Percentiles rank a stretch among this genome's conserved stretches.
Conservation (phyloP, 2,888 invertebrate species). For the Eupithecia pulchellata region DNA sequence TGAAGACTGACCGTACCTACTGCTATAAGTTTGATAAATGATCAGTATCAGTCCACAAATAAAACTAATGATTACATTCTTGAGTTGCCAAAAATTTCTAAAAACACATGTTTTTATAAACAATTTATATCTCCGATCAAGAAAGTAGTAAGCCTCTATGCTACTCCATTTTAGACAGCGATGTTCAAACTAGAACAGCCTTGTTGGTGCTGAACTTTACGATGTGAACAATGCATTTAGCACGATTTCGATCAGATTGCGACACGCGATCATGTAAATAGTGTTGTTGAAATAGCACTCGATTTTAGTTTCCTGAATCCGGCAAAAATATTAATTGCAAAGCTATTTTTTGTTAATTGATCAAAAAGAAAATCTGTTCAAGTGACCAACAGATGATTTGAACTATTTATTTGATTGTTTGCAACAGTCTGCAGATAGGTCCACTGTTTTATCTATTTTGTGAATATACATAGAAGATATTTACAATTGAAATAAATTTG, state of each 20-base stretch:
- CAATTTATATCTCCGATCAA: not conserved
- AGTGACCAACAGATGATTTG: no score
- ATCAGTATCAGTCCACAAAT: not conserved
- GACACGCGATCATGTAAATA: constrained; percentile 43
- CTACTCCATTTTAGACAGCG: constrained; percentile 55
- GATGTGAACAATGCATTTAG: constrained; percentile 53
- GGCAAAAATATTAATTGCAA: not conserved
- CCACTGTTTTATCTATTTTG: not conserved
- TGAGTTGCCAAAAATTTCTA: not conserved
- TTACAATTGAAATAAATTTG: no score
- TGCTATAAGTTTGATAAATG: not conserved
- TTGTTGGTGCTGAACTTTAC: constrained; percentile 54
- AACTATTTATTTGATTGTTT: not conserved
- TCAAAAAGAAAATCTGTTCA: no score
- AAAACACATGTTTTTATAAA: not conserved
- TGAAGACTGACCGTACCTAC: not conserved
- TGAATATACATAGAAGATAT: no score
- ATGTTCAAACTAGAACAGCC: constrained; percentile 62
- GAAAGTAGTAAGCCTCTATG: constrained; percentile 6
- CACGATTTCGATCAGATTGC: constrained; percentile 55
- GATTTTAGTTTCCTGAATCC: not conserved
- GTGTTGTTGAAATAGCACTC: not conserved
- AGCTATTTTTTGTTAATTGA: no score
- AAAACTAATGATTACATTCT: not conserved
- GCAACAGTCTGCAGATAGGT: not conserved